These are phyloP conservation scores for Danaus plexippus DNA, from an alignment of 1,140 invertebrate species.

Conservation along the genomic window DNA sequence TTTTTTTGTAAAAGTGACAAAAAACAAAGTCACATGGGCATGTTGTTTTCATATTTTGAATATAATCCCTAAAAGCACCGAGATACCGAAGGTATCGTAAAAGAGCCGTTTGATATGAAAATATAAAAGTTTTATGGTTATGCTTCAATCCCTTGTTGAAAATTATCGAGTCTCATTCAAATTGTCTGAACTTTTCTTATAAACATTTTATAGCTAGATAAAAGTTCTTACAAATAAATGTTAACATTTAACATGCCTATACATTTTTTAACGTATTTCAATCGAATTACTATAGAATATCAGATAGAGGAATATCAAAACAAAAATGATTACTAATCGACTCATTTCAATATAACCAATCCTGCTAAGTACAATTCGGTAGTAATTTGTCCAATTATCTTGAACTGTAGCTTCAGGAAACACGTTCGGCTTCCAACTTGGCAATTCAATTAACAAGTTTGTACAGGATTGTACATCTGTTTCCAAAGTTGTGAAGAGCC, in stretches of 20 bases:
- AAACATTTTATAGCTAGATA: too few species aligned
- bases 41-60: constrained; percentile 25
- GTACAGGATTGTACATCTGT: constrained; percentile 25
- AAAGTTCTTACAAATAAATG: too few species aligned
- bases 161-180: constrained; percentile 19
- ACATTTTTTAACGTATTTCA: too few species aligned
- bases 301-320: too few species aligned
- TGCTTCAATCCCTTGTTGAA: constrained; percentile 16
- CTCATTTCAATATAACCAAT: too few species aligned
- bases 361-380: too few species aligned
- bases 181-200: constrained; percentile 3
- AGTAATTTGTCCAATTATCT: constrained; percentile 13
- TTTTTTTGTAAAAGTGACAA: too few species aligned
- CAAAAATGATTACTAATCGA: too few species aligned
- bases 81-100: constrained; percentile 21
- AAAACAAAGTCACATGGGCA: too few species aligned
- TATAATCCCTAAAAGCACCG: constrained; percentile 29
- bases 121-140: constrained; percentile 32
- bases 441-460: constrained; percentile 30
- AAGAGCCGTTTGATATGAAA: constrained; percentile 28
- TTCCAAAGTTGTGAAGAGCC: constrained; percentile 13
- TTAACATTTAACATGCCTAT: too few species aligned
- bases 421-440: constrained; percentile 16
- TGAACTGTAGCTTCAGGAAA: constrained; percentile 13
- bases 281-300: too few species aligned